A percentile compares a stretch with the other conserved stretches of the same genome.
Conservation (phyloP, 2,888 invertebrate species). For the Drymonia ruficornis region DNA sequence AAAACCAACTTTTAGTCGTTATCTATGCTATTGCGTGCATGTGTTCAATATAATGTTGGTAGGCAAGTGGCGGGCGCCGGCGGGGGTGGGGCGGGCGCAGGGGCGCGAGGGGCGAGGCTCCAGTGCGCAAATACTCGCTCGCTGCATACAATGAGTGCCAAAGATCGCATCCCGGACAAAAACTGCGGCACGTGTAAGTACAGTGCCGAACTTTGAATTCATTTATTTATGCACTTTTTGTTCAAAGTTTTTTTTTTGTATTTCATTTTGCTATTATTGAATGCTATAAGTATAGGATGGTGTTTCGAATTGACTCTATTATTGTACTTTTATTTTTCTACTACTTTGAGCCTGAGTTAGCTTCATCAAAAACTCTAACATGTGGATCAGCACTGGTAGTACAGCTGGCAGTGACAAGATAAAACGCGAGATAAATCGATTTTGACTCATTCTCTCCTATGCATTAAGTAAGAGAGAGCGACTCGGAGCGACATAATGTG, state of each 20-base stretch:
- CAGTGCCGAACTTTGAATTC: conserved; percentile 64
- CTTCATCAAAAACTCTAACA: too few species aligned
- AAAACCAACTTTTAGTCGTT: conserved; percentile 25
- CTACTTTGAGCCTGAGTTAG: too few species aligned
- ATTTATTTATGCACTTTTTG: conserved; percentile 41
- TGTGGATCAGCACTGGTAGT: too few species aligned
- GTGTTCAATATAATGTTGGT: conserved; percentile 47
- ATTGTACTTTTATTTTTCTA: too few species aligned
- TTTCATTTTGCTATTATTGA: background rate
- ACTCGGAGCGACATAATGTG: too few species aligned
- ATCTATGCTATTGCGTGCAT: conserved; percentile 59
- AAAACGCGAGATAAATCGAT: too few species aligned
- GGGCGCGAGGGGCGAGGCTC: conserved; percentile 42
- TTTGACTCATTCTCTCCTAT: too few species aligned
- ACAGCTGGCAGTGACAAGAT: too few species aligned
- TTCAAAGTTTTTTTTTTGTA: background rate
- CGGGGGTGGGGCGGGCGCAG: conserved; percentile 22
- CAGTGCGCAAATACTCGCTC: conserved; percentile 71
- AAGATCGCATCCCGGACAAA: conserved; percentile 80
- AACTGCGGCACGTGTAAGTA: conserved; percentile 79
- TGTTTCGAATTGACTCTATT: too few species aligned
- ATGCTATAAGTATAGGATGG: too few species aligned
- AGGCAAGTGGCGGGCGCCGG: conserved; percentile 18
- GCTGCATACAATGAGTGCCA: conserved; percentile 82
- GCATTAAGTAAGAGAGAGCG: too few species aligned